Evolutionary conservation across 2,888 invertebrate genomes (phyloP), one percentile per base, ranked within the genome.

Genomic region (Caenorhabditis virilis): DNA sequence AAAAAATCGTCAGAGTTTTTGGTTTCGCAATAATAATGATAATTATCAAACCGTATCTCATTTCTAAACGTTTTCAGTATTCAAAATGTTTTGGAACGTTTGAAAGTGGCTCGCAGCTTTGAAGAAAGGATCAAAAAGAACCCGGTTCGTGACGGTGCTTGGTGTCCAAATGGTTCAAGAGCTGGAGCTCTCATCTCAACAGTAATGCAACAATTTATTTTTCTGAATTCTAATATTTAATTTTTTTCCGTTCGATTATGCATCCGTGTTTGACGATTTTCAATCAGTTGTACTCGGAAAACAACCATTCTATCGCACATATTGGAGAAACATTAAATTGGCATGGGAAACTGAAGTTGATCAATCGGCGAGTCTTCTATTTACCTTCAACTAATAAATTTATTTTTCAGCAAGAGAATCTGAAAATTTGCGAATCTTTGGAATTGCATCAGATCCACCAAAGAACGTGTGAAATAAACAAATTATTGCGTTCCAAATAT

Each of bases 121-220:
- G 30, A 49, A 15, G 45, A 42, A n/a, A 11, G 9, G 9, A 36
- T 53, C 7, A 50, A 49, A 23, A 49, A 45, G 15, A 26, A 23
- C 18, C 48, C 63, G 23, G 53, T 57, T 9, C 38, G 57, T n/a
- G 49, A 53, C 2, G 63, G 63, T 18, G 61, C 61, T 9, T 63
- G 63, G 63, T 63, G 63, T 46, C 63, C 63, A 36, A 57, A 63
- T n/a, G 63, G 63, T 33, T 43, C 48, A 22, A 20, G 63, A 5
- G 63, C 57, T 7, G 49, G 53, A 9, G 57, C 63, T 7, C 41
- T 50, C 3, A 22, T 52, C 1, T 53, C 63, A 3, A 43, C 56
- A 11, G 53, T 63, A 11, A 26, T 43, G 23, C 26, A 25, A n/a
- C 26, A 9, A 9, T 26, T 26, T 25, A 25, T 45, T n/a, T n/a